A percentile compares a stretch with the other conserved stretches of the same genome.
Conservation (phyloP, 1,140 invertebrate species). For the Radopholus similis region DNA sequence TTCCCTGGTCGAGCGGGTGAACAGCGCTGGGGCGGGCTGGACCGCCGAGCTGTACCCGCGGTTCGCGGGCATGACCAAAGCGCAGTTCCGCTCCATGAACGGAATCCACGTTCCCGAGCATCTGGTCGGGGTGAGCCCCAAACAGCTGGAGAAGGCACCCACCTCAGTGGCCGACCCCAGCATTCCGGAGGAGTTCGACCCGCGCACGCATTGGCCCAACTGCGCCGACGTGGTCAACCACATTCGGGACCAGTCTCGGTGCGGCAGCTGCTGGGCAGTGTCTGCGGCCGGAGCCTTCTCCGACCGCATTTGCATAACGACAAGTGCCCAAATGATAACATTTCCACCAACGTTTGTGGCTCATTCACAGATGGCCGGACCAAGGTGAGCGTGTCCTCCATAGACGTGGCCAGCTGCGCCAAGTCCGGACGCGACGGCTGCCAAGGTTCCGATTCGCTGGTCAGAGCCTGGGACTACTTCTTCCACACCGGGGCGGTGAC, state of each 20-base stretch:
- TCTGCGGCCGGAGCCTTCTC: constrained; percentile 67
- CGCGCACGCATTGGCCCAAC: constrained; percentile 17
- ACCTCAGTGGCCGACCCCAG: background rate
- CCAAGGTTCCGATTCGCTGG: too few species aligned
- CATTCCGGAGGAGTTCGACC: constrained; percentile 8
- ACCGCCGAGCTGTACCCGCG: background rate
- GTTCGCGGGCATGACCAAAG: background rate
- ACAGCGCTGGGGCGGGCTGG: too few species aligned
- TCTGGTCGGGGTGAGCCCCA: background rate
- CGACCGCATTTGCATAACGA: constrained; percentile 78
- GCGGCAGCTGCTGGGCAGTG: constrained; percentile 59
- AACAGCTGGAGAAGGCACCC: background rate
- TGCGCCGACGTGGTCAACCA: constrained; percentile 4
- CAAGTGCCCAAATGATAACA: too few species aligned
- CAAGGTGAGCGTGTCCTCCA: background rate
- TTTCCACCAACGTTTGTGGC: too few species aligned
- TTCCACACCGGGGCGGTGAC: background rate
- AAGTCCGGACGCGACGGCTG: constrained; percentile 65
- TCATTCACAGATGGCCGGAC: too few species aligned
- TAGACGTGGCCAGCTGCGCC: constrained; percentile 1
- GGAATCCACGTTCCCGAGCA: too few species aligned
- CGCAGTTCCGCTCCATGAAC: too few species aligned
- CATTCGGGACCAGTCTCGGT: constrained; percentile 10
- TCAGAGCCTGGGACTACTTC: background rate
- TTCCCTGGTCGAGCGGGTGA: too few species aligned